Conservation (phyloP, 2,888 invertebrate species). For the Coenonympha arcania region DNA sequence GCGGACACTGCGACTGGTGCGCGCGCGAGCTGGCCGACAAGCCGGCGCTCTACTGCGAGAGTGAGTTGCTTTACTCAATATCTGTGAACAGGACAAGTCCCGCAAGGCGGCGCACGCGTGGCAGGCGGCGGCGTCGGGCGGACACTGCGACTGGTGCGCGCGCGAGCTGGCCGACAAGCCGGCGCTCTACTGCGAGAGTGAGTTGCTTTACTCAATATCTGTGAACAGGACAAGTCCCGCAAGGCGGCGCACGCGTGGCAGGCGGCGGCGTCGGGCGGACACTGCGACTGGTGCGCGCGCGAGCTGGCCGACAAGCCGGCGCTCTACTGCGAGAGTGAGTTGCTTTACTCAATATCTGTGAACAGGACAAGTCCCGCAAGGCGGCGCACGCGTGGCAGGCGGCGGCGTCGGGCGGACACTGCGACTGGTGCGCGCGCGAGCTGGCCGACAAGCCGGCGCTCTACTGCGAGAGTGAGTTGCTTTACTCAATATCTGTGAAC, state of each 20-base stretch:
- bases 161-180: conserved; percentile 85
- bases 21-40: conserved; percentile 84
- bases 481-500: too few species aligned
- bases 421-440: conserved; percentile 85
- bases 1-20: conserved; percentile 84
- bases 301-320: conserved; percentile 85
- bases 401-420: conserved; percentile 76
- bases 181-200: conserved; percentile 88
- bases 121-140: conserved; percentile 78
- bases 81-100: conserved; percentile 79
- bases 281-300: conserved; percentile 86
- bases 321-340: conserved; percentile 88
- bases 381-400: conserved; percentile 84
- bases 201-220: too few species aligned
- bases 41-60: conserved; percentile 87
- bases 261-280: conserved; percentile 76
- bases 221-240: conserved; percentile 81
- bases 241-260: conserved; percentile 85
- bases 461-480: conserved; percentile 89
- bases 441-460: conserved; percentile 85
- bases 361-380: conserved; percentile 83
- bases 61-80: too few species aligned
- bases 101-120: conserved; percentile 84
- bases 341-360: too few species aligned
- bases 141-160: conserved; percentile 84